Evolutionary conservation across 2,888 invertebrate species (phyloP).

Genomic region (Drosophila mettleri): DNA sequence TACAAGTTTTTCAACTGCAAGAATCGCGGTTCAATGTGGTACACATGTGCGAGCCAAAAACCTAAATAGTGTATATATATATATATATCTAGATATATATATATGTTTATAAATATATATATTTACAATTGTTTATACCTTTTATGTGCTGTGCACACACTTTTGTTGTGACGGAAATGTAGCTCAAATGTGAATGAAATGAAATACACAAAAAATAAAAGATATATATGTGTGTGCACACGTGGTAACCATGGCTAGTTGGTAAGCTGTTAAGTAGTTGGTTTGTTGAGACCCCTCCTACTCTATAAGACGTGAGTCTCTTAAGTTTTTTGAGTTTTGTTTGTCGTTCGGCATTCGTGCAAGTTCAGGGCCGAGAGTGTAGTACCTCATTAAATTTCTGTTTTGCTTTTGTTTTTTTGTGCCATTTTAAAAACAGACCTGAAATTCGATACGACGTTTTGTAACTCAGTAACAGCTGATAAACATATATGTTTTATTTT

Average conservation of each 20-base stretch:
- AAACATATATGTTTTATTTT: neutral
- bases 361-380: conserved; percentile 63
- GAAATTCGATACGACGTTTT: conserved; percentile 6
- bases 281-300: conserved; percentile 1
- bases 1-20: conserved; percentile 46
- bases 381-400: conserved; percentile 35
- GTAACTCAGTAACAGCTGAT: conserved; percentile 20
- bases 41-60: conserved; percentile 55
- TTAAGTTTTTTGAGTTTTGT: conserved; percentile 12
- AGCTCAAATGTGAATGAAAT: conserved; percentile 50
- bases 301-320: conserved; percentile 29
- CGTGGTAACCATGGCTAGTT: conserved; percentile 30
- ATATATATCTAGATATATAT: conserved; percentile 14
- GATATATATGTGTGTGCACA: conserved; percentile 9
- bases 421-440: conserved; percentile 29
- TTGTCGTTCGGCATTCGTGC: conserved; percentile 42
- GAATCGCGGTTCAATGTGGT: conserved; percentile 58
- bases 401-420: conserved; percentile 7
- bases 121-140: neutral
- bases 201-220: conserved; percentile 27
- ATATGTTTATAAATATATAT: conserved; percentile 15
- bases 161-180: conserved; percentile 51
- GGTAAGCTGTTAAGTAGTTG: conserved; percentile 10
- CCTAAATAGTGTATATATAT: conserved; percentile 26
- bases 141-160: conserved; percentile 12